Evolutionary conservation across 2,797 vertebrate genomes (phyloP).

Genomic region (Syngnathus acus): DNA sequence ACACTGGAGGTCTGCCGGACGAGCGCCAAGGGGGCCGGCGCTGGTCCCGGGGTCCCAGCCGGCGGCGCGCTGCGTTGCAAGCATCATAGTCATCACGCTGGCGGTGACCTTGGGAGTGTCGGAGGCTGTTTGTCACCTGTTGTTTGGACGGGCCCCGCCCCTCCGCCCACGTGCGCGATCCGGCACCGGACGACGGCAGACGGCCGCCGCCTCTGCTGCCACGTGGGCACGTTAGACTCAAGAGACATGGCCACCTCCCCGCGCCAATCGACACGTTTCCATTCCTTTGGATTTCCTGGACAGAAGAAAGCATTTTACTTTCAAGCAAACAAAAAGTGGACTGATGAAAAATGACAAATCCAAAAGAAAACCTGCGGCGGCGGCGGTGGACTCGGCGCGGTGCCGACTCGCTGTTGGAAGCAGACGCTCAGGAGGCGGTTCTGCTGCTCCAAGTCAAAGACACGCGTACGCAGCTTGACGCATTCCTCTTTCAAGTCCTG

Average conservation of each 20-base stretch:
- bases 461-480: constrained; percentile 84
- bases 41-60: constrained; percentile 81
- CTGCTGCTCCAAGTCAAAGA: constrained; percentile 90
- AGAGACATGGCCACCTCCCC: constrained; percentile 72
- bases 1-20: constrained; percentile 70
- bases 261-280: constrained; percentile 68
- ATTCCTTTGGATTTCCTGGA: constrained; percentile 77
- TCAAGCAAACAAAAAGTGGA: background rate
- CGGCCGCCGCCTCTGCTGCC: constrained; percentile 82
- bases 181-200: constrained; percentile 79
- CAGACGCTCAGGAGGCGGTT: constrained; percentile 82
- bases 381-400: constrained; percentile 61
- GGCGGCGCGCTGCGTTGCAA: constrained; percentile 59
- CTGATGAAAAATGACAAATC: background rate
- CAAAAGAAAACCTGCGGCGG: too few species aligned
- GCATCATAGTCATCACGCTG: background rate
- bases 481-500: constrained; percentile 90
- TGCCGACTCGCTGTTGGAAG: constrained; percentile 83
- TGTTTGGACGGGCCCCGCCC: constrained; percentile 76
- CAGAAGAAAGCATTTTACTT: constrained; percentile 10
- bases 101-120: background rate
- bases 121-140: constrained; percentile 55
- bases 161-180: constrained; percentile 82
- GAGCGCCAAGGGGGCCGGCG: constrained; percentile 61
- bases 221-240: constrained; percentile 74